Evolutionary conservation across 2,888 invertebrate genomes (phyloP), one percentile per base, ranked within the genome.

Genomic region (Lagria hirta): DNA sequence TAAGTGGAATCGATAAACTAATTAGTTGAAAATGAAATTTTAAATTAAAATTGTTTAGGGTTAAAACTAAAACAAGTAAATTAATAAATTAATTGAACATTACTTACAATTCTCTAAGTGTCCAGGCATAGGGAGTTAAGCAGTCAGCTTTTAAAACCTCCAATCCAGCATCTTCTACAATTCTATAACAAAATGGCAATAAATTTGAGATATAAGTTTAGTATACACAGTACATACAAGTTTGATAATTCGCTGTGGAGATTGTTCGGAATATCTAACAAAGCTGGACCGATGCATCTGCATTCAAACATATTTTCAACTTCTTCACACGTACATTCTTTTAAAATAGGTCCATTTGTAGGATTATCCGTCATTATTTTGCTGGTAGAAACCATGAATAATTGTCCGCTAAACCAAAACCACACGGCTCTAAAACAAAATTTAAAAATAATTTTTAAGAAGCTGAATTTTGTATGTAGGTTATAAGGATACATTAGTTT

Each of bases 81-180:
- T n/a, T n/a, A n/a, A n/a, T n/a, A 42, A 41, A 16, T 29, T 7
- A n/a, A n/a, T n/a, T n/a, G n/a, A n/a, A n/a, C n/a, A 10, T 28
- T 54, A 69, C 70, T 70, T 62, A 71, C 71, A 71, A 52, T 54
- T 70, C 69, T 43, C 63, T 51, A 7, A 72, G 48, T 3, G 66
- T 66, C 3, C 55, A 49, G 3, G 65, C 45, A 49, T 70, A 70
- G 3, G 66, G 66, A 12, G 55, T 41, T 11, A 72, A 51, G 2
- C 69, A 66, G 42, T 66, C 64, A 20, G 62, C 57, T 49, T 66
- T 66, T 45, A 72, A 48, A 8, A 69, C 67, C 51, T 68, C 68
- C 20, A 72, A 55, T 18, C 68, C 68, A 10, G 70, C 68, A 28
- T 70, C 67, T 45, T 69, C 67, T 12, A 72, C 60, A 10, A 66